Evolutionary conservation across 2,888 invertebrate species (phyloP).

Genomic region (Eremobia ochroleuca): DNA sequence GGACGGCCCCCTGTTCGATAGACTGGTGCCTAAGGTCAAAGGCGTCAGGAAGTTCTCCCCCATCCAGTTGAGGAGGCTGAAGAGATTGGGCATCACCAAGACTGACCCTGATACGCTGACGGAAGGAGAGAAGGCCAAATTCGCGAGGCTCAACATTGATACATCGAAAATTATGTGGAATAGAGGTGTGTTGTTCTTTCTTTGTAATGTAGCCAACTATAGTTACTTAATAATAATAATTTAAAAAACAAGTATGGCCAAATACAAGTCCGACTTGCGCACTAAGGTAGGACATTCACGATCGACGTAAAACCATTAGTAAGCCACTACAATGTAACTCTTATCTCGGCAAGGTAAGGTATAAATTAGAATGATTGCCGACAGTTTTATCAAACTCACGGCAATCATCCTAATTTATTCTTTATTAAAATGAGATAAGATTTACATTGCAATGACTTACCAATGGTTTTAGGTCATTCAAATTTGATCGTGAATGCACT

Average conservation of each 20-base stretch:
- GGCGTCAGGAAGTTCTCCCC: constrained; percentile 96
- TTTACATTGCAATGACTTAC: background rate
- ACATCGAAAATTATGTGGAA: constrained; percentile 97
- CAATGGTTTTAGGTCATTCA: background rate
- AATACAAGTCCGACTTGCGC: background rate
- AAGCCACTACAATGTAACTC: background rate
- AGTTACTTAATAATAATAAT: background rate
- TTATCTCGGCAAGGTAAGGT: background rate
- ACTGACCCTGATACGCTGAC: constrained; percentile 96
- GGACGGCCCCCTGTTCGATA: constrained; percentile 95
- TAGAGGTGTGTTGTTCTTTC: constrained; percentile 91
- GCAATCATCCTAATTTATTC: too few relatives aligned
- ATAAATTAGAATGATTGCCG: background rate
- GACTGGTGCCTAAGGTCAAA: constrained; percentile 96
- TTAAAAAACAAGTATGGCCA: background rate
- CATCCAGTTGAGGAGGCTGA: constrained; percentile 95
- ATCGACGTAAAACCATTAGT: background rate
- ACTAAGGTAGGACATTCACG: background rate
- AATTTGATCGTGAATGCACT: background rate
- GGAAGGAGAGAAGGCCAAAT: constrained; percentile 94
- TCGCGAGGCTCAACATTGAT: constrained; percentile 97
- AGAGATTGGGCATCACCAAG: constrained; percentile 95
- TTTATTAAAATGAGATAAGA: background rate
- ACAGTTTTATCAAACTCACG: too few relatives aligned
- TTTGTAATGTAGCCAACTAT: background rate